Conservation (phyloP, 2,888 invertebrate genomes). For the Salpingus planirostris region DNA sequence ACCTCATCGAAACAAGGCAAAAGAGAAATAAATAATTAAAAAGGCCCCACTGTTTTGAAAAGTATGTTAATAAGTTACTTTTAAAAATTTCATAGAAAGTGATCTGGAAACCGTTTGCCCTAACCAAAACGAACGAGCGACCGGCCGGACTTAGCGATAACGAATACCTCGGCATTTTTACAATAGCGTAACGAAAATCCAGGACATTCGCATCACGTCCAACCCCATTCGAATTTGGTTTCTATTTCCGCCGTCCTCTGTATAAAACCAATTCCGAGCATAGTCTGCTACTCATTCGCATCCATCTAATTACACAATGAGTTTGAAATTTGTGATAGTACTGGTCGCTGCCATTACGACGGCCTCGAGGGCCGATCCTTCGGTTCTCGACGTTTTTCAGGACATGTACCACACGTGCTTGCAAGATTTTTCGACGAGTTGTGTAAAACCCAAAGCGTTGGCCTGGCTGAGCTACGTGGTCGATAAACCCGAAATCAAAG, state of each 20-base stretch:
- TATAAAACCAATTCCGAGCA: conserved; percentile 29
- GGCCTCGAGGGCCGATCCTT: conserved; percentile 27
- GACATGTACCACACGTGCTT: conserved; percentile 62
- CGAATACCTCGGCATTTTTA: conserved; percentile 1
- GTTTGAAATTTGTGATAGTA: conserved; percentile 21
- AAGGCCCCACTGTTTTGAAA: too few species aligned
- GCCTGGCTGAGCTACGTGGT: conserved; percentile 62
- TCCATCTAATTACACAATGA: conserved; percentile 19
- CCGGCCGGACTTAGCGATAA: too few species aligned
- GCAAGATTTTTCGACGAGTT: conserved; percentile 59
- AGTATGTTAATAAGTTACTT: too few species aligned
- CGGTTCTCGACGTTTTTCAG: conserved; percentile 55
- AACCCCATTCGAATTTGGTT: conserved; percentile 38
- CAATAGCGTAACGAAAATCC: conserved; percentile 3
- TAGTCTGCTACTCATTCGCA: conserved; percentile 7
- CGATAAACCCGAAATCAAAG: conserved; percentile 58
- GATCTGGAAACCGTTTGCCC: too few species aligned
- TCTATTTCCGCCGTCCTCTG: conserved; percentile 38
- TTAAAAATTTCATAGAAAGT: too few species aligned
- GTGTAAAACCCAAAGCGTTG: conserved; percentile 70
- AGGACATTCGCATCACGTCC: conserved; percentile 33
- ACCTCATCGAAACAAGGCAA: too few species aligned
- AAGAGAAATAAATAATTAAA: too few species aligned
- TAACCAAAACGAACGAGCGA: too few species aligned
- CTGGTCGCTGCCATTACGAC: conserved; percentile 16